Conservation (phyloP, 2,888 invertebrate species). For the Agriopis aurantiaria region DNA sequence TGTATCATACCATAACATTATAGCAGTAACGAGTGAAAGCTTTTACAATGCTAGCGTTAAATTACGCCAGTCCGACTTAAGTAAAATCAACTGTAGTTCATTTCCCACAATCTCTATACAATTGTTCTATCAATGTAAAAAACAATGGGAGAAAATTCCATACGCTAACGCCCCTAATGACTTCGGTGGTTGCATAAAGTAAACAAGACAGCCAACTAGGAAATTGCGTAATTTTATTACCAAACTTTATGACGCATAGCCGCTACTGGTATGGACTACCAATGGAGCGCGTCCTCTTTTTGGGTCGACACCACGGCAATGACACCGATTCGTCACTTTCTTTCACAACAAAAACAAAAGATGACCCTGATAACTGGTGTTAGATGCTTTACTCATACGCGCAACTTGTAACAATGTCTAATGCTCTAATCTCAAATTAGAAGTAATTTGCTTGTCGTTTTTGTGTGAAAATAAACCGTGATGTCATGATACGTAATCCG, state of each 20-base stretch:
- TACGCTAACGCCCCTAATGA: slow-evolving; percentile 44
- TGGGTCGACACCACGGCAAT: slow-evolving; percentile 67
- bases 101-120: slow-evolving; percentile 45
- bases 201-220: slow-evolving; percentile 65
- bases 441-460: not conserved
- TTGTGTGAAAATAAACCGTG: slow-evolving; percentile 34
- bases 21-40: slow-evolving; percentile 44
- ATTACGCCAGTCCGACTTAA: slow-evolving; percentile 40
- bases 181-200: slow-evolving; percentile 60
- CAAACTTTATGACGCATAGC: slow-evolving; percentile 75
- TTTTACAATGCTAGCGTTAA: slow-evolving; percentile 37
- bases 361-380: slow-evolving; percentile 56
- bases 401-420: not conserved
- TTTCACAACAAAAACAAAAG: slow-evolving; percentile 76
- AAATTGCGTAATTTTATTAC: slow-evolving; percentile 71
- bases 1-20: slow-evolving; percentile 19
- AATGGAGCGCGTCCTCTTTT: slow-evolving; percentile 71
- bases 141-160: slow-evolving; percentile 58
- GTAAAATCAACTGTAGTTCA: slow-evolving; percentile 37
- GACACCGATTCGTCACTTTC: slow-evolving; percentile 76
- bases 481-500: slow-evolving; percentile 47
- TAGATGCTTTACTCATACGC: slow-evolving; percentile 10
- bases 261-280: slow-evolving; percentile 65
- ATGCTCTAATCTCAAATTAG: not conserved
- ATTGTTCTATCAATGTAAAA: slow-evolving; percentile 46